Evolutionary conservation across 2,797 vertebrate species (phyloP), one percentile per base, ranked within the genome.

Genomic region (Phoxinus dragarum): DNA sequence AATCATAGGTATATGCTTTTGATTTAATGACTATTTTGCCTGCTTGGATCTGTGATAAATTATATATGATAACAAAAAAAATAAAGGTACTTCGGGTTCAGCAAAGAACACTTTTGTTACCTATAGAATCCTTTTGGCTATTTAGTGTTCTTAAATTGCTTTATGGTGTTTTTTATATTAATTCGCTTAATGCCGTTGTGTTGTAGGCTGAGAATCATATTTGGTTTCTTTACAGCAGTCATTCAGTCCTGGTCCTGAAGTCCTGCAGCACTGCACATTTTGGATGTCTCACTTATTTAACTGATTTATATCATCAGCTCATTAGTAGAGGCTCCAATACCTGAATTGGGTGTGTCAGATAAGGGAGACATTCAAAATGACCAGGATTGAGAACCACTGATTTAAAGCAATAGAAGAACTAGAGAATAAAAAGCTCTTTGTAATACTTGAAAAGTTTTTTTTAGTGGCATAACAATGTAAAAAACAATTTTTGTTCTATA

Each of bases 291-390:
- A 44, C 61, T 80, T 66, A 36, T 36, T 80, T 80, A 69, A 68
- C 44, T 36, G 21, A 69, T 38, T 69, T 36, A 52, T 68, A 80
- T 49, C 11, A 36, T 80, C 27, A 38, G 42, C 31, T 68, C 44
- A 68, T 52, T 80, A 68, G 4, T 17, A 23, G 31, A 38, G 47
- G 6, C 34, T 80, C 44, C 6, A 36, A 80, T 34, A 80, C 19
- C 42, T 80, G 44, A 80, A 68, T 3, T 67, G 79, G 34, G 79
- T 52, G 31, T 68, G 79, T 54, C 79, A 54, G 79, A 80, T 80
- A 68, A 49, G 42, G n/a, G 40, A 80, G 78, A 80, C 59, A 34
- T 36, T 76, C 19, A 54, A 76, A 75, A 59, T 59, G 75, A 77
- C 21, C 52, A 17, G n/a, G 27, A 80, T 49, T 67, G 31, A 49